These are phyloP conservation scores for Aleiodes testaceus DNA, from an alignment of 2,888 invertebrate species.

Conservation along the genomic window DNA sequence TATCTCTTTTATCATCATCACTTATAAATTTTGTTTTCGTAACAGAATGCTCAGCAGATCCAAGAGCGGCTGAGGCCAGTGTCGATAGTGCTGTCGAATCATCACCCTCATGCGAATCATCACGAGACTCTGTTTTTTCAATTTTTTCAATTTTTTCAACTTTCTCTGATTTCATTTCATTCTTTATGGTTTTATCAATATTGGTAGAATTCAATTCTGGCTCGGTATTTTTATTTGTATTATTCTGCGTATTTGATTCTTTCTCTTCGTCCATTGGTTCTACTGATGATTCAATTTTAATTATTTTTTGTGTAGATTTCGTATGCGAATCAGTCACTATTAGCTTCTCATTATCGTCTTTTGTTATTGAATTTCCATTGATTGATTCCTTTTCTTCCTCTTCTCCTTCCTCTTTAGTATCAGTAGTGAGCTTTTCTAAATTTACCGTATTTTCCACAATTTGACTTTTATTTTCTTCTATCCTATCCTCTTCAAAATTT, in stretches of 20 bases:
- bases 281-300: constrained; percentile 52
- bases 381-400: constrained; percentile 40
- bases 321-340: constrained; percentile 53
- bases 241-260: constrained; percentile 1
- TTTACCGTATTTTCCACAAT: constrained; percentile 50
- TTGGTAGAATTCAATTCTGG: constrained; percentile 1
- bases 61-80: constrained; percentile 82
- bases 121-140: constrained; percentile 61
- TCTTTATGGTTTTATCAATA: constrained; percentile 45
- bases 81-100: constrained; percentile 82
- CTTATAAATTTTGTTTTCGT: constrained; percentile 69
- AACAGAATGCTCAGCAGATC: constrained; percentile 67
- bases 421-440: constrained; percentile 38
- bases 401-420: constrained; percentile 8
- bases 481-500: constrained; percentile 49
- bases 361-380: not conserved
- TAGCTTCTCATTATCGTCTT: constrained; percentile 55
- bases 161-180: constrained; percentile 57
- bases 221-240: not conserved
- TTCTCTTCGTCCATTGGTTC: constrained; percentile 55
- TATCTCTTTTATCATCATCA: constrained; percentile 78
- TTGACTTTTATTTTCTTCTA: constrained; percentile 47
- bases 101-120: constrained; percentile 73
- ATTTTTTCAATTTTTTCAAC: constrained; percentile 52
- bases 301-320: constrained; percentile 46